Percentiles rank a stretch among this genome's conserved stretches.
Conservation (phyloP, 2,113 vertebrate genomes). For the Pelvicachromis taeniatus region DNA sequence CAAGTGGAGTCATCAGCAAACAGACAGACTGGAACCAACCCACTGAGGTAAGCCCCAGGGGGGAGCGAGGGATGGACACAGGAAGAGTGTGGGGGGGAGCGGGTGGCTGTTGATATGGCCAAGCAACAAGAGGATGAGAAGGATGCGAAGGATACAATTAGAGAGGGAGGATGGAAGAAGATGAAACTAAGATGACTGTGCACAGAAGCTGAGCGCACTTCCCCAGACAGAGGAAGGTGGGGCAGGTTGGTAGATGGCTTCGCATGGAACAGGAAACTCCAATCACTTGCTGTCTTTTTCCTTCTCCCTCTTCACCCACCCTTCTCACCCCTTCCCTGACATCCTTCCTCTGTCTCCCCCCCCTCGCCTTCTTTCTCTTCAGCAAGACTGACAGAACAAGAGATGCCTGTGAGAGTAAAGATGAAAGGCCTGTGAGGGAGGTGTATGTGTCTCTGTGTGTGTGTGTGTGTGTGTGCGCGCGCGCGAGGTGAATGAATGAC, state of each 20-base stretch:
- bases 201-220: not conserved
- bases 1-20: constrained; percentile 71
- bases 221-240: not conserved
- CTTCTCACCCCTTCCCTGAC: constrained; percentile 17
- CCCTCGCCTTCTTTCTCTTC: constrained; percentile 22
- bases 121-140: constrained; percentile 1
- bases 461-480: constrained; percentile 3
- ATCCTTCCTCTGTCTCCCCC: constrained; percentile 39
- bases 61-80: constrained; percentile 38
- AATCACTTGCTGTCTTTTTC: constrained; percentile 8
- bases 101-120: not conserved
- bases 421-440: constrained; percentile 64
- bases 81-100: constrained; percentile 15
- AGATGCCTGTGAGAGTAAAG: constrained; percentile 68
- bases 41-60: constrained; percentile 58
- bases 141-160: constrained; percentile 41
- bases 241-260: not conserved
- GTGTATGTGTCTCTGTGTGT: too few relatives aligned
- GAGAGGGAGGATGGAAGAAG: constrained; percentile 7
- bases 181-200: not conserved
- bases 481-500: constrained; percentile 63
- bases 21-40: constrained; percentile 72
- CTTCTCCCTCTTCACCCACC: not conserved
- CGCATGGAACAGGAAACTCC: not conserved
- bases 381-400: constrained; percentile 65